Evolutionary conservation across 2,888 invertebrate genomes (phyloP), one percentile per base, ranked within the genome.

Genomic region (Noctuana brunneofusca): DNA sequence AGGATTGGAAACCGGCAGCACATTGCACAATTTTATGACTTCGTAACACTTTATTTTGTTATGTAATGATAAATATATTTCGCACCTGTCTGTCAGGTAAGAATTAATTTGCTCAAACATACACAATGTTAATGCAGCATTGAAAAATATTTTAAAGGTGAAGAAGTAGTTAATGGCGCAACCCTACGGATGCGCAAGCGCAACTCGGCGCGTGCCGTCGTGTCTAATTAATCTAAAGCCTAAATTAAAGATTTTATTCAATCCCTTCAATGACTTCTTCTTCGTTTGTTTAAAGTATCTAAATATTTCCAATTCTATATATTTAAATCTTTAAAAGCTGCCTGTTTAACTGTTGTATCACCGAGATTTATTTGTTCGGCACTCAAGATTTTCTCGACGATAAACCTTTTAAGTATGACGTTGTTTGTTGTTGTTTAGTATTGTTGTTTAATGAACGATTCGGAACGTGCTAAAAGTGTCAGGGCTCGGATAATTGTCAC

Each of bases 401-500:
- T n/a, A n/a, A n/a, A n/a, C n/a, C n/a, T n/a, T n/a, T 22, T 48
- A 5, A 54, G 30, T 46, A 3, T 3, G 16, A 16, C 4, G 35
- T 62, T 62, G 30, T 56, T 60, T 62, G 38, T 62, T 50, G 38
- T 41, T 56, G 41, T 38, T 55, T 50, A 56, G 41, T 50, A 24
- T 50, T 43, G 43, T 43, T 43, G 43, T 43, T 18, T 43, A 56
- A 63, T 63, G 30, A 50, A 48, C 27, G 53, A 24, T 46, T 54
- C 14, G 55, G 22, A 46, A 55, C 38, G 62, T 56, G 64, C 73
- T 76, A 86, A 86, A 80, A 81, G 80, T 86, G 88, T 86, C 87
- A 87, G 73, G 87, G 87, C 74, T 81, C 68, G 67, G 68, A 69
- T 73, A 75, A 80, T 82, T 79, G 78, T 78, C 75, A 74, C 73